Percentiles rank a stretch among this genome's conserved stretches.
Evolutionary conservation across 2,113 vertebrate species (phyloP).

Genomic region (Syngnathus typhle): DNA sequence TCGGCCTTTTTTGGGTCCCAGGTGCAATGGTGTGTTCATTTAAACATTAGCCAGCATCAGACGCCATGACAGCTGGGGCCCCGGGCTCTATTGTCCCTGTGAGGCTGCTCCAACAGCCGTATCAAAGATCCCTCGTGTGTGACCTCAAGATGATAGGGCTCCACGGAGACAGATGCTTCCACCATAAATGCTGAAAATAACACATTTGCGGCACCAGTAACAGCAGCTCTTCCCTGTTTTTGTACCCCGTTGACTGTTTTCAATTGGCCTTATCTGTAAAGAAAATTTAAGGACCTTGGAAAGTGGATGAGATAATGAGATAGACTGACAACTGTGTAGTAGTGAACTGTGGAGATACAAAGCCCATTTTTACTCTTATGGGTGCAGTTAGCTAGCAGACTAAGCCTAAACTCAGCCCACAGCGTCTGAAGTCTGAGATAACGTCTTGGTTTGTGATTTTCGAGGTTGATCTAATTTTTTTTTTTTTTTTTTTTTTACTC

Average conservation of each 20-base stretch:
- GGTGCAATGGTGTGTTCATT: slow-evolving; percentile 50
- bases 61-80: slow-evolving; percentile 49
- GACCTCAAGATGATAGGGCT: slow-evolving; percentile 55
- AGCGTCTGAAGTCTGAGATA: too few species aligned
- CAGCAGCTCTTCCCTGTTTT: too few species aligned
- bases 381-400: too few species aligned
- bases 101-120: slow-evolving; percentile 22
- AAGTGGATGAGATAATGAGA: too few species aligned
- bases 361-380: too few species aligned
- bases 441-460: too few species aligned
- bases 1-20: slow-evolving; percentile 51
- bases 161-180: slow-evolving; percentile 63
- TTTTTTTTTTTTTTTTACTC: too few species aligned
- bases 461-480: too few species aligned
- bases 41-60: slow-evolving; percentile 42
- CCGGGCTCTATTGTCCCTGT: slow-evolving; percentile 26
- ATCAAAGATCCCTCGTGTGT: slow-evolving; percentile 50
- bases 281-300: background rate
- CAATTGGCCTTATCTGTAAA: background rate
- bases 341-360: too few species aligned
- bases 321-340: too few species aligned
- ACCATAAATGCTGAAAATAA: slow-evolving; percentile 32
- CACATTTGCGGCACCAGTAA: slow-evolving; percentile 7
- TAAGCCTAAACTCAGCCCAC: too few species aligned
- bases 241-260: background rate